These are phyloP conservation scores for Clitarchus hookeri DNA, from an alignment of 2,888 invertebrate genomes.

Conservation along the genomic window DNA sequence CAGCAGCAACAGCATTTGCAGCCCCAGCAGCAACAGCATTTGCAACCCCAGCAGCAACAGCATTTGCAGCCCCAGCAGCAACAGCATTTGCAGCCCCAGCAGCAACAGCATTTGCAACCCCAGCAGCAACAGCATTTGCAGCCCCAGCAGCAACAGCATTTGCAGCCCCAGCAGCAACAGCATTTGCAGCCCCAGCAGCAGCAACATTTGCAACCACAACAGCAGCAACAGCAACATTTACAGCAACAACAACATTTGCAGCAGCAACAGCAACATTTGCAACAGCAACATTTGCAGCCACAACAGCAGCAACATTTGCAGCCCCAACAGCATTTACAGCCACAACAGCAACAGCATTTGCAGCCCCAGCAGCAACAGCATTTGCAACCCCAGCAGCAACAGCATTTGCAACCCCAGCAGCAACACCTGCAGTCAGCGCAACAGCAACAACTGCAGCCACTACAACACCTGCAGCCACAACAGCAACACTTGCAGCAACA, in stretches of 20 bases:
- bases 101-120: constrained; percentile 59
- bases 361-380: constrained; percentile 39
- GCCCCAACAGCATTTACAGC: constrained; percentile 48
- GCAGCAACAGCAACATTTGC: constrained; percentile 60
- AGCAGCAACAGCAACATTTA: constrained; percentile 50
- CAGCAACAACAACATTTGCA: constrained; percentile 58
- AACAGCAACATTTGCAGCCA: constrained; percentile 46
- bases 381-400: constrained; percentile 52
- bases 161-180: constrained; percentile 56
- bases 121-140: constrained; percentile 54
- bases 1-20: constrained; percentile 27
- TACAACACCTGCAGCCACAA: constrained; percentile 32
- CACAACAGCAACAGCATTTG: constrained; percentile 44
- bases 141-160: constrained; percentile 43
- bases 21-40: constrained; percentile 18
- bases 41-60: constrained; percentile 57
- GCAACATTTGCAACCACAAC: constrained; percentile 59
- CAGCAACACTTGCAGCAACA: constrained; percentile 50
- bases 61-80: constrained; percentile 40
- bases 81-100: constrained; percentile 20
- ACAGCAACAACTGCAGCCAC: constrained; percentile 57
- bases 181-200: constrained; percentile 55
- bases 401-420: constrained; percentile 57
- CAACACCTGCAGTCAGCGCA: constrained; percentile 61
- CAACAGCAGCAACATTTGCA: constrained; percentile 51